A percentile compares a stretch with the other conserved stretches of the same genome.
Conservation (phyloP, 2,797 vertebrate genomes). For the Falco concolor region DNA sequence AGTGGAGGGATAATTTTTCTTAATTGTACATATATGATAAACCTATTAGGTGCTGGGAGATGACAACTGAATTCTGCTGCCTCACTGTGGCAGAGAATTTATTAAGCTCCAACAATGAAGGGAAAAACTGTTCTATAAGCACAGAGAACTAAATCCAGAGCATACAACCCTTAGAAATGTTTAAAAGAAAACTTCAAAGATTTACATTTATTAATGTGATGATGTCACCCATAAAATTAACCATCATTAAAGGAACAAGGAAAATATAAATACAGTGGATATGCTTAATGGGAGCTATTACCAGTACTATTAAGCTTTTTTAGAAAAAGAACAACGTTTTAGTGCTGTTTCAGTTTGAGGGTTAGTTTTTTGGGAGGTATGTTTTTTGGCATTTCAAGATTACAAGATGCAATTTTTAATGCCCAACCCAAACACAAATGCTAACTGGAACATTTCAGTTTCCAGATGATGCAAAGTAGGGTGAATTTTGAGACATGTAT, state of each 20-base stretch:
- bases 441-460: not conserved
- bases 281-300: not conserved
- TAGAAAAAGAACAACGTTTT: not conserved
- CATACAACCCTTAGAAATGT: not conserved
- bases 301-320: not conserved
- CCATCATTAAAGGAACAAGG: not conserved
- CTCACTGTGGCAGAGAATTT: not conserved
- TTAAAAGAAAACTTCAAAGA: not conserved
- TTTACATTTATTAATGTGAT: not conserved
- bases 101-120: not conserved
- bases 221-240: not conserved
- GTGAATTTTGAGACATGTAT: not conserved
- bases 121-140: not conserved
- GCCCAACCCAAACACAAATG: not conserved
- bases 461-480: not conserved
- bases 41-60: not conserved
- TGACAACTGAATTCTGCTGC: conserved; percentile 3
- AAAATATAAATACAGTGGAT: not conserved
- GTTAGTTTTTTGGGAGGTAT: not conserved
- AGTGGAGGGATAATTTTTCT: not conserved
- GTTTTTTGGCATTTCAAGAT: not conserved
- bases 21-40: not conserved
- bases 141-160: not conserved
- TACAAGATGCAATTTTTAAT: not conserved
- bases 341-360: not conserved